Evolutionary conservation across 2,888 invertebrate species (phyloP).

Genomic region (Andrena marginata): DNA sequence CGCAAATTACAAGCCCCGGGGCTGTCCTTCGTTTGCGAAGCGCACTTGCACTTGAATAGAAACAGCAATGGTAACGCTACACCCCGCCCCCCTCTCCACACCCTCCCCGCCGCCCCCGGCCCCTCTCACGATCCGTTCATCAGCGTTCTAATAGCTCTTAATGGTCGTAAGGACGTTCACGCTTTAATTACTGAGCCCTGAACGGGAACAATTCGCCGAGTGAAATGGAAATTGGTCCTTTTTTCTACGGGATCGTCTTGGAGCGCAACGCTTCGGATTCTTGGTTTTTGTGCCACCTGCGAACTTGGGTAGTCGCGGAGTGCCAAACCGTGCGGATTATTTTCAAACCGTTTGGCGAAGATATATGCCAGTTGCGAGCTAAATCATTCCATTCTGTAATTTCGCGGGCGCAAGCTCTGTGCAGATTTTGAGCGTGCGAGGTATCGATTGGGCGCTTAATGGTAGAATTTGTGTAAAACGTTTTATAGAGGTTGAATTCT

Average conservation of each 20-base stretch:
- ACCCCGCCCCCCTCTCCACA: background rate
- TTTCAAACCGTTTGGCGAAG: background rate
- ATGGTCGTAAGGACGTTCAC: constrained; percentile 51
- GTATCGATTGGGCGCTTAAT: background rate
- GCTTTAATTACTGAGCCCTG: constrained; percentile 49
- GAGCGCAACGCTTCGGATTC: background rate
- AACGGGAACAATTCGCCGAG: constrained; percentile 27
- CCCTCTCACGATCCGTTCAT: constrained; percentile 44
- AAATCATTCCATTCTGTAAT: background rate
- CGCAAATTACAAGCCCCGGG: constrained; percentile 56
- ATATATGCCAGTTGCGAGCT: background rate
- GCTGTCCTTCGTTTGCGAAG: constrained; percentile 46
- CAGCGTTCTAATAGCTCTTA: constrained; percentile 59
- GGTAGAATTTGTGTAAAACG: background rate
- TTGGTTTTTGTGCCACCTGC: background rate
- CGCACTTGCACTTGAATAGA: constrained; percentile 57
- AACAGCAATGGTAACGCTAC: constrained; percentile 52
- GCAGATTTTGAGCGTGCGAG: background rate
- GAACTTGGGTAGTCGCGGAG: background rate
- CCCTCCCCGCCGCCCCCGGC: too few species aligned
- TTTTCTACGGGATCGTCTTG: background rate
- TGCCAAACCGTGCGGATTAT: background rate
- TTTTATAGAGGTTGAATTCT: background rate
- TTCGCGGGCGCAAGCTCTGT: background rate
- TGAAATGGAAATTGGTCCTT: constrained; percentile 28